A percentile compares a stretch with the other conserved stretches of the same genome.
These are phyloP conservation scores for Drosophila borborema DNA, from an alignment of 2,888 invertebrate genomes.

Conservation along the genomic window DNA sequence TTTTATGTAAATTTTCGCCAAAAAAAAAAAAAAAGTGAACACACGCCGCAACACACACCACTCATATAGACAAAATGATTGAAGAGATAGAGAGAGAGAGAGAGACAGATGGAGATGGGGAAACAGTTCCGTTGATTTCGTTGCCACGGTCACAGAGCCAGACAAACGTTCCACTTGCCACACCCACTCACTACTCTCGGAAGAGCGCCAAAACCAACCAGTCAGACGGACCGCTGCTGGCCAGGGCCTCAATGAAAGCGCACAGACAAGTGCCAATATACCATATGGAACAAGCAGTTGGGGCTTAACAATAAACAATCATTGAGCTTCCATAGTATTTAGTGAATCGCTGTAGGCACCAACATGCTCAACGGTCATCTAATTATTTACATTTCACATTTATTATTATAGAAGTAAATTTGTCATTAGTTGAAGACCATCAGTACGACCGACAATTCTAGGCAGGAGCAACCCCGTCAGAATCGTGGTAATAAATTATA, in stretches of 20 bases:
- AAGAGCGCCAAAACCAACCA: neutral
- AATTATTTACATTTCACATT: conserved; percentile 11
- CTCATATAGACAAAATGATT: conserved; percentile 21
- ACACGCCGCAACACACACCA: conserved; percentile 34
- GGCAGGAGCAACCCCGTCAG: conserved; percentile 85
- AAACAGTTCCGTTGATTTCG: conserved; percentile 60
- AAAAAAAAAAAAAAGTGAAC: conserved; percentile 19
- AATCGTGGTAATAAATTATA: conserved; percentile 81
- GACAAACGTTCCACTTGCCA: conserved; percentile 36
- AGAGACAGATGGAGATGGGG: neutral
- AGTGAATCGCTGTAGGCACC: too few relatives aligned
- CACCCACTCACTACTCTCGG: neutral
- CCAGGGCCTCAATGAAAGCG: conserved; percentile 29
- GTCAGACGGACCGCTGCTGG: conserved; percentile 13
- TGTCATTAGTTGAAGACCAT: conserved; percentile 82
- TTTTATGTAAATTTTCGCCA: conserved; percentile 84
- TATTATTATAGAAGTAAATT: conserved; percentile 41
- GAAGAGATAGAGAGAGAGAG: neutral
- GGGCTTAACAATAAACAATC: too few relatives aligned
- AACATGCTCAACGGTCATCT: too few relatives aligned
- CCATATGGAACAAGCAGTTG: conserved; percentile 2
- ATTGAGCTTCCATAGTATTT: neutral
- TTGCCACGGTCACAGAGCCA: conserved; percentile 78
- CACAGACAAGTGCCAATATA: conserved; percentile 54
- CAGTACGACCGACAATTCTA: conserved; percentile 83